These are phyloP conservation scores for Asteroscopus sphinx DNA, from an alignment of 2,888 invertebrate species.

Conservation along the genomic window DNA sequence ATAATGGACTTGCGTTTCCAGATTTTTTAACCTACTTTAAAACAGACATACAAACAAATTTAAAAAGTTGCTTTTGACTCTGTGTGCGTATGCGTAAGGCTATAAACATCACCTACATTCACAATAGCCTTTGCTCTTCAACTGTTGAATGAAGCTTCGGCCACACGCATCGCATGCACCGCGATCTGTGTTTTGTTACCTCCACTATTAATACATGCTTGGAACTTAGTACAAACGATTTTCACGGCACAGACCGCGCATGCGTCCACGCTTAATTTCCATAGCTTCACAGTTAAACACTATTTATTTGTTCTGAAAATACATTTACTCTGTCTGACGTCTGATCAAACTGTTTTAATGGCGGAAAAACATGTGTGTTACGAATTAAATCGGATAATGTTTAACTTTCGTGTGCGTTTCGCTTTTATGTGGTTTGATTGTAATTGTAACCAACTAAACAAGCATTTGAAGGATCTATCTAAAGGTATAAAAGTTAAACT, in stretches of 20 bases:
- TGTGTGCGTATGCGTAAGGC: constrained; percentile 24
- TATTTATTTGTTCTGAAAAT: constrained; percentile 83
- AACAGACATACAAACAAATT: not conserved
- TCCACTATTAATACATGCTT: constrained; percentile 72
- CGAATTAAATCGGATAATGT: constrained; percentile 57
- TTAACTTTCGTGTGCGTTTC: constrained; percentile 59
- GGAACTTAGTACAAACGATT: constrained; percentile 77
- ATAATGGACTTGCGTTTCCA: no score
- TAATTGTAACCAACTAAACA: constrained; percentile 49
- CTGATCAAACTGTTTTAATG: constrained; percentile 77
- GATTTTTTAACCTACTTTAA: no score
- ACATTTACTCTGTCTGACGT: constrained; percentile 80
- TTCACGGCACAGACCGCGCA: constrained; percentile 69
- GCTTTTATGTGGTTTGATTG: constrained; percentile 60
- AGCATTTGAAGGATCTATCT: constrained; percentile 50
- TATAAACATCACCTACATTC: constrained; percentile 26
- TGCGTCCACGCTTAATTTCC: constrained; percentile 67
- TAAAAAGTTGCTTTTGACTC: no score
- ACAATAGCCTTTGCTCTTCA: constrained; percentile 44
- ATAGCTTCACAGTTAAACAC: constrained; percentile 57
- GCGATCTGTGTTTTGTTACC: constrained; percentile 63
- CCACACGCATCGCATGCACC: constrained; percentile 69
- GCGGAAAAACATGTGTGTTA: constrained; percentile 75
- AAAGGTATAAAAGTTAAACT: constrained; percentile 13
- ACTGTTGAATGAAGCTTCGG: constrained; percentile 56